These are phyloP conservation scores for Chironex yamaguchii DNA, from an alignment of 30 jellyfish, hydroid and myxozoan genomes.

Conservation along the genomic window DNA sequence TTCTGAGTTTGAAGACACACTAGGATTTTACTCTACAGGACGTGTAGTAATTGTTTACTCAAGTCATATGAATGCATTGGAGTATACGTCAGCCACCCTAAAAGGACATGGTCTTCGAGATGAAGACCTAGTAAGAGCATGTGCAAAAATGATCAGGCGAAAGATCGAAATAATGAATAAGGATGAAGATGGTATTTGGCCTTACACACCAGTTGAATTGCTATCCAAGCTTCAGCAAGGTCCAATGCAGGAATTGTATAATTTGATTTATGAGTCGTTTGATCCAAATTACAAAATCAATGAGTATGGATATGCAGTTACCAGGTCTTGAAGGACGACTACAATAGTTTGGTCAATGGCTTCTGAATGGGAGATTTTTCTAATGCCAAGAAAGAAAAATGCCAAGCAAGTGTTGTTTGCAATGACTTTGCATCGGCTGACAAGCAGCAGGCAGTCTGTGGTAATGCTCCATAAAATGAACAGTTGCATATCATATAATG, in stretches of 20 bases:
- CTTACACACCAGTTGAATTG: constrained; percentile 37
- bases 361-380: constrained; percentile 72
- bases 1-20: background rate
- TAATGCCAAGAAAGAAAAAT: no score
- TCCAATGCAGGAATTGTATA: constrained; percentile 33
- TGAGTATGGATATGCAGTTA: constrained; percentile 6
- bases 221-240: constrained; percentile 22
- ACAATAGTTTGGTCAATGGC: constrained; percentile 55
- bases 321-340: constrained; percentile 14
- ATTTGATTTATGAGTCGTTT: constrained; percentile 47
- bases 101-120: constrained; percentile 63
- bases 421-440: constrained; percentile 36
- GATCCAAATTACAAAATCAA: constrained; percentile 27
- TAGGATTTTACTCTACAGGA: constrained; percentile 30
- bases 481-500: constrained; percentile 62
- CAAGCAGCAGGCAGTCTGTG: constrained; percentile 32
- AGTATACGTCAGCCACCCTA: constrained; percentile 35
- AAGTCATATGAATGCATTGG: constrained; percentile 53
- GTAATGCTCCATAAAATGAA: constrained; percentile 45
- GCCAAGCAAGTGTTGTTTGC: constrained; percentile 53
- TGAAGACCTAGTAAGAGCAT: constrained; percentile 19
- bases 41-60: constrained; percentile 39
- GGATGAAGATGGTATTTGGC: background rate
- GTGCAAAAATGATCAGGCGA: constrained; percentile 21
- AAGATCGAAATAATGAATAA: background rate